Percentiles rank a stretch among this genome's conserved stretches.
phyloP scores from a whole-genome alignment of 2,113 vertebrate genomes.

The Nyctibius bracteatus region DNA sequence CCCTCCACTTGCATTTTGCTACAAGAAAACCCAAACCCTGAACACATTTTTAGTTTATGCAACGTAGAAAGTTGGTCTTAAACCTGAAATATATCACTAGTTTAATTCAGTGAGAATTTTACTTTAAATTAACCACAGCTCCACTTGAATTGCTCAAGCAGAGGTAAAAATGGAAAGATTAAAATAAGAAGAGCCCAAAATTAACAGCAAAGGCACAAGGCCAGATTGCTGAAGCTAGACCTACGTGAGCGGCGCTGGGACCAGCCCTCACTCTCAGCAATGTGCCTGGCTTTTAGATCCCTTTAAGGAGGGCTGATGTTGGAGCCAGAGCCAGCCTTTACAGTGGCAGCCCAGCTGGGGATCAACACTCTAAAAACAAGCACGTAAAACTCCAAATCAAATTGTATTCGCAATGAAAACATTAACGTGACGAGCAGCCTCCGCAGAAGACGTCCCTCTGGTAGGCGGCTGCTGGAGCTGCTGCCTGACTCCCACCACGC shows the following conservation, averaged over 20 bases:
- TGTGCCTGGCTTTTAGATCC: background rate
- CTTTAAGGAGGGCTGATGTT: background rate
- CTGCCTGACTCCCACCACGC: slow-evolving; percentile 6
- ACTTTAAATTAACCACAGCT: background rate
- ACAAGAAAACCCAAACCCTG: background rate
- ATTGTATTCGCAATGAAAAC: background rate
- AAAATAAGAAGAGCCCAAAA: background rate
- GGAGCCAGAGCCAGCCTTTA: background rate
- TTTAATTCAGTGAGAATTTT: background rate
- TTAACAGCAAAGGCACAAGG: background rate
- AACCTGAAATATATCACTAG: background rate
- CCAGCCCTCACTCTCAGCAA: background rate
- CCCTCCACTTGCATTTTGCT: background rate
- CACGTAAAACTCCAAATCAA: background rate
- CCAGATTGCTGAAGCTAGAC: background rate
- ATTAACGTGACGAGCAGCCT: background rate
- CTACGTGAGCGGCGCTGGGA: background rate
- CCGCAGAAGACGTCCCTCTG: background rate
- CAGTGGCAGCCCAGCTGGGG: background rate
- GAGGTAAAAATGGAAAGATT: slow-evolving; percentile 6
- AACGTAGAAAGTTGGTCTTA: background rate
- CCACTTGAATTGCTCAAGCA: background rate
- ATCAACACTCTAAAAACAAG: background rate
- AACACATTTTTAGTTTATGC: fast-evolving
- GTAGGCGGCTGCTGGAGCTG: background rate